A percentile compares a stretch with the other conserved stretches of the same genome.
phyloP scores from a whole-genome alignment of 2,113 vertebrate species.

The Pardalotus punctatus region DNA sequence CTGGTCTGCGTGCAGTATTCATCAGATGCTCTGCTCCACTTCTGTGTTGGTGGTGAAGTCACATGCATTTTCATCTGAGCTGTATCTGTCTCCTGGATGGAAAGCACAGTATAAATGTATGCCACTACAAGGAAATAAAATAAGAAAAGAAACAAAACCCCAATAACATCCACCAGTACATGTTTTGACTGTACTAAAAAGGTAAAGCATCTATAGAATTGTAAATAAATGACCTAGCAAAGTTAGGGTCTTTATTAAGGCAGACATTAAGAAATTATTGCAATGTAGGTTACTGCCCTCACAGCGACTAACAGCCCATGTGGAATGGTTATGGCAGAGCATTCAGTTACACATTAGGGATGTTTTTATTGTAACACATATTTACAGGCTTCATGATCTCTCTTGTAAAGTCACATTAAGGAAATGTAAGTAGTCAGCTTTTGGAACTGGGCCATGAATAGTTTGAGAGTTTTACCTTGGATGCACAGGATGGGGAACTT shows the following conservation, averaged over 20 bases:
- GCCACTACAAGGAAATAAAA: background rate
- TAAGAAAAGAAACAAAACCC: background rate
- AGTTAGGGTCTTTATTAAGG: background rate
- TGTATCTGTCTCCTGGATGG: background rate
- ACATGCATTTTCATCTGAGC: background rate
- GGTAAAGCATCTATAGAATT: background rate
- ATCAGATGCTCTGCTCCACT: background rate
- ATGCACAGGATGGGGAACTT: background rate
- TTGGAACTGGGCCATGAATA: background rate
- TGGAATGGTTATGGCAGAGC: slow-evolving; percentile 19
- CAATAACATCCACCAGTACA: background rate
- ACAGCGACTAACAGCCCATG: background rate
- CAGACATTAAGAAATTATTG: background rate
- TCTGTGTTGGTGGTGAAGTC: background rate
- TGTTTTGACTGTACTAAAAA: background rate
- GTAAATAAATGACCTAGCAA: slow-evolving; percentile 15
- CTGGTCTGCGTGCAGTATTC: background rate
- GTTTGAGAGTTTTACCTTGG: background rate
- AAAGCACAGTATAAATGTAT: background rate
- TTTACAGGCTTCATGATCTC: slow-evolving; percentile 35
- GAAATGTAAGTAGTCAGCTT: background rate
- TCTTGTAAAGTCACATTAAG: slow-evolving; percentile 47
- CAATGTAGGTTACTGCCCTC: background rate
- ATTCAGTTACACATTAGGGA: slow-evolving; percentile 24
- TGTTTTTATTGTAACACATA: slow-evolving; percentile 21